Percentiles rank a stretch among this genome's conserved stretches.
Conservation (phyloP, 53 echinoderm and acorn worm genomes). For the Arbacia lixula region DNA sequence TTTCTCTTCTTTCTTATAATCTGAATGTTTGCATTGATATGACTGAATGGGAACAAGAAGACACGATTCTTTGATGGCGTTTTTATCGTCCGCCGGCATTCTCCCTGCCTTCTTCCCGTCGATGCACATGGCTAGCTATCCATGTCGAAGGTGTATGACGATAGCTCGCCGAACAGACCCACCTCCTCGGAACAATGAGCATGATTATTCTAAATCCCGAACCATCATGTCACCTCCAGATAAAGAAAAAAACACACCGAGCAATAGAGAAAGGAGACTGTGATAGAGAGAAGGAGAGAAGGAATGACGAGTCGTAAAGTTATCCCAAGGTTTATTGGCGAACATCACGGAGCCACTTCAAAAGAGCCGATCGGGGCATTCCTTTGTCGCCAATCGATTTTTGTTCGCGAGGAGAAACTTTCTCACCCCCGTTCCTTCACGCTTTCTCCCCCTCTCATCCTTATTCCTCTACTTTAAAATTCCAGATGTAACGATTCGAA, state of each 20-base stretch:
- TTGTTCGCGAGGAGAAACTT: neutral
- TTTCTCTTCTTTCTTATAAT: too few relatives aligned
- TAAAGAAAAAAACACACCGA: constrained; percentile 3
- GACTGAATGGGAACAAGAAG: too few relatives aligned
- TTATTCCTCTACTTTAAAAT: constrained; percentile 12
- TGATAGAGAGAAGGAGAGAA: constrained; percentile 17
- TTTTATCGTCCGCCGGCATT: too few relatives aligned
- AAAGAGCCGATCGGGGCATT: constrained; percentile 36
- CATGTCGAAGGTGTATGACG: constrained; percentile 4
- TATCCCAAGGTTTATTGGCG: constrained; percentile 14
- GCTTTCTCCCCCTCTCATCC: constrained; percentile 2
- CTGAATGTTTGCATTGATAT: too few relatives aligned
- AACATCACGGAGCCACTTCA: constrained; percentile 25
- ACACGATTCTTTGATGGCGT: too few relatives aligned
- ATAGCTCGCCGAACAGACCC: neutral
- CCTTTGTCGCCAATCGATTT: constrained; percentile 15
- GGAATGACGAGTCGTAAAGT: neutral
- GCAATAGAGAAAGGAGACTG: neutral
- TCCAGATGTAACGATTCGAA: too few relatives aligned
- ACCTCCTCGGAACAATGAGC: constrained; percentile 43
- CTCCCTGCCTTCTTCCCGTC: too few relatives aligned
- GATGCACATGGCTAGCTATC: constrained; percentile 36
- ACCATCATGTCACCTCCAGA: constrained; percentile 23
- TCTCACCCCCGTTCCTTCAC: too few relatives aligned
- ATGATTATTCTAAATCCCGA: constrained; percentile 31